Base-by-base conservation (phyloP, 2,888 invertebrate species). In the Athalia circularis region DNA sequence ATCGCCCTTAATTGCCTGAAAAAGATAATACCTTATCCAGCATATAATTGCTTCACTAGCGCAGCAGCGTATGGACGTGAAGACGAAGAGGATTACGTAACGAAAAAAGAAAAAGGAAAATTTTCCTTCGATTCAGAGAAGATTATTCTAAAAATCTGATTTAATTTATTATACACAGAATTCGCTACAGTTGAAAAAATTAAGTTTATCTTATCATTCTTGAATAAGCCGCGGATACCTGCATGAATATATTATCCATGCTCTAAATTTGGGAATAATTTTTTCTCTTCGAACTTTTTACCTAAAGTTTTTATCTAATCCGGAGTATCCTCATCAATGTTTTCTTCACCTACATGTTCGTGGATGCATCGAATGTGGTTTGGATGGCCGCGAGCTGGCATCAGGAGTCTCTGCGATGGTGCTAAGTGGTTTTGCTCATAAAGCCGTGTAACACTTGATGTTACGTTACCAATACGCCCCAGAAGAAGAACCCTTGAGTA, bases 351-450 rank as follows among this genome's bases (percentile, higher is more conserved):
- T 29, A 0, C 2, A 29, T n/a, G 2, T 29, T 29, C 29, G 29
- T 29, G 29, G 29, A 29, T 29, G 29, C 2, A 29, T 29, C 29
- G 29, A 29, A 29, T 29, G 2, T 29, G 29, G 29, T 61, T 43
- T 75, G 72, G 78, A 78, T 80, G 47, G 67, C 54, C 65, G 77
- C 65, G 50, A 65, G 76, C 70, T 61, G 65, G 15, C 78, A 76
- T 79, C 78, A 75, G 50, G 82, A 82, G 80, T 81, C 82, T 82
- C 79, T 29, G 81, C 79, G 86, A 87, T 87, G 86, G 84, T 83
- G 88, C 88, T 75, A 89, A 90, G 90, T 90, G 90, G 86, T 89
- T 90, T 89, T 83, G 87, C 87, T 87, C 88, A 88, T 89, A 89
- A 89, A 84, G 83, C 86, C 84, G 83, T 86, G 29, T 29, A 29